Evolutionary conservation across 2,888 invertebrate genomes (phyloP), one percentile per base, ranked within the genome.

Genomic region (Zeuzera pyrina): DNA sequence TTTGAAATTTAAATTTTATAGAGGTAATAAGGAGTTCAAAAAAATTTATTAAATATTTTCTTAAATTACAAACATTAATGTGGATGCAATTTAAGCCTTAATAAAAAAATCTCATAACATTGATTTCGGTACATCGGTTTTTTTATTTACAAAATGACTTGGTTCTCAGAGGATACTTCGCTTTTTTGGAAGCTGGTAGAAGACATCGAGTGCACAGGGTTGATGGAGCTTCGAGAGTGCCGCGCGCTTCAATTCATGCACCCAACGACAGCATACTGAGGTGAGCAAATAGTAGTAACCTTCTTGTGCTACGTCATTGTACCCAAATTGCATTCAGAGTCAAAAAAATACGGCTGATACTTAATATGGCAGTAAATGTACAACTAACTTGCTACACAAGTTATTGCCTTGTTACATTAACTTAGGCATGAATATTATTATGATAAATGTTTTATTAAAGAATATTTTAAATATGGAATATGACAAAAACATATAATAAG

Each of bases 151-250:
- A 12, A 27, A 27, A 7, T 27, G 5, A 6, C 12, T 33, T 12
- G 30, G 12, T 36, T 41, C 46, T 51, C 74, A 88, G 95, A 44
- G 94, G 94, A 10, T 92, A 94, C 72, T 95, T 94, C 76, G 95
- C 95, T 6, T 96, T 96, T 74, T 86, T 91, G 53, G 92, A 92
- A 67, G 92, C 93, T 15, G 93, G 93, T 3, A 84, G 90, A 34
- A 86, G 87, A 41, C 92, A 92, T 53, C 81, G 92, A 41, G 86
- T 86, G 26, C 85, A 85, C 36, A 70, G 89, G 30, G 84, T 78
- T 4, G 89, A 89, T 53, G 87, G 87, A 15, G 69, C 62, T 42
- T 77, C 61, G 39, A 77, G 78, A 63, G 74, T 73, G 57, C 88
- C 72, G 57, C 88, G 68, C 67, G 87, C 81, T 62, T 88, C 72